Conservation (phyloP, 1,140 invertebrate genomes). For the Camponotus vicinus region DNA sequence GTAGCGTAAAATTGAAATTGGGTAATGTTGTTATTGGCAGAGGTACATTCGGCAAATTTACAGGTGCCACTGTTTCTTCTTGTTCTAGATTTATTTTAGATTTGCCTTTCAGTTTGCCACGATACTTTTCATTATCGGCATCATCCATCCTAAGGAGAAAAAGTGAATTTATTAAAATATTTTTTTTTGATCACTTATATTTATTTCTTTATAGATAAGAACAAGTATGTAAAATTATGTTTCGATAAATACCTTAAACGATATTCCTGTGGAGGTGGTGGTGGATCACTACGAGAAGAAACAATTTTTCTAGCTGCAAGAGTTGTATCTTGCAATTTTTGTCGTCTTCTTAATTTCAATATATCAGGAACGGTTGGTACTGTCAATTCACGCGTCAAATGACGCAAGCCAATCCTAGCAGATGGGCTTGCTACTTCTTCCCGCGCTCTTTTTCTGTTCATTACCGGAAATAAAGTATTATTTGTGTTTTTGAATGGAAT, state of each 20-base stretch:
- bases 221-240: not conserved
- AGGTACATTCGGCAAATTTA: constrained; percentile 88
- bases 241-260: constrained; percentile 76
- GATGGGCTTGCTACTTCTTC: constrained; percentile 74
- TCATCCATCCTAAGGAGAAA: constrained; percentile 71
- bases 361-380: constrained; percentile 88
- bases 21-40: constrained; percentile 89
- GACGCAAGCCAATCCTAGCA: constrained; percentile 81
- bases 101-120: constrained; percentile 70
- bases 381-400: constrained; percentile 85
- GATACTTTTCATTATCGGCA: constrained; percentile 73
- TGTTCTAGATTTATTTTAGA: constrained; percentile 79
- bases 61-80: constrained; percentile 83
- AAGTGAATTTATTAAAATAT: not conserved
- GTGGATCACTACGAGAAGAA: constrained; percentile 80
- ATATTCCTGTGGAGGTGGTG: constrained; percentile 78
- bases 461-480: constrained; percentile 42
- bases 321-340: constrained; percentile 88
- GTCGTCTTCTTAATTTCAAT: constrained; percentile 87
- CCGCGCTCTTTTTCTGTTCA: constrained; percentile 72
- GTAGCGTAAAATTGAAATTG: constrained; percentile 87
- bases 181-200: too few relatives aligned
- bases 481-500: constrained; percentile 86
- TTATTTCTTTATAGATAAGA: not conserved
- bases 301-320: constrained; percentile 88